A percentile compares a stretch with the other conserved stretches of the same genome.
Conservation (phyloP, 2,797 vertebrate species). For the Podarcis siculus region DNA sequence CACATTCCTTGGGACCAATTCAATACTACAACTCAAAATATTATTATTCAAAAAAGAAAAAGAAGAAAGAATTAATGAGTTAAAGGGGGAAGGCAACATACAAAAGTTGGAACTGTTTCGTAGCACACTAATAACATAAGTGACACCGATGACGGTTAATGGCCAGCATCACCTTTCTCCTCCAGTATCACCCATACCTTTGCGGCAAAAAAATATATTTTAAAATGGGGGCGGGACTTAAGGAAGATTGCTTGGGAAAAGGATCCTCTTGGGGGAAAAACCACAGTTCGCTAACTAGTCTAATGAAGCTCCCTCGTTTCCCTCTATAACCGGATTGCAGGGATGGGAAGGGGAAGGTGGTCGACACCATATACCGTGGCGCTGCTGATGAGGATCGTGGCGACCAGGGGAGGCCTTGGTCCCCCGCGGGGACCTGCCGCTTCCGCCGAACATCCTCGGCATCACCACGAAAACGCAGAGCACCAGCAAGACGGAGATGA, state of each 20-base stretch:
- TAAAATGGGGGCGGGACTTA: too few species aligned
- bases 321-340: too few species aligned
- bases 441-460: slow-evolving; percentile 81
- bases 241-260: not conserved
- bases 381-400: slow-evolving; percentile 72
- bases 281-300: not conserved
- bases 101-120: not conserved
- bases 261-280: not conserved
- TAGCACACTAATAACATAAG: not conserved
- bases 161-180: not conserved
- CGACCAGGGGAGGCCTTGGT: slow-evolving; percentile 36
- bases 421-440: slow-evolving; percentile 57
- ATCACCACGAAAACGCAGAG: slow-evolving; percentile 83
- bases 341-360: not conserved
- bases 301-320: not conserved
- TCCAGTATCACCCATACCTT: not conserved
- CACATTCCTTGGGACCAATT: not conserved
- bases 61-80: too few species aligned
- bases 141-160: not conserved
- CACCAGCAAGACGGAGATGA: slow-evolving; percentile 81
- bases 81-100: not conserved
- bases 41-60: not conserved
- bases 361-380: slow-evolving; percentile 73
- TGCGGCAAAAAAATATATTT: not conserved
- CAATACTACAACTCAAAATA: not conserved